These are phyloP conservation scores for Agriotes lineatus DNA, from an alignment of 2,888 invertebrate species.

Conservation along the genomic window DNA sequence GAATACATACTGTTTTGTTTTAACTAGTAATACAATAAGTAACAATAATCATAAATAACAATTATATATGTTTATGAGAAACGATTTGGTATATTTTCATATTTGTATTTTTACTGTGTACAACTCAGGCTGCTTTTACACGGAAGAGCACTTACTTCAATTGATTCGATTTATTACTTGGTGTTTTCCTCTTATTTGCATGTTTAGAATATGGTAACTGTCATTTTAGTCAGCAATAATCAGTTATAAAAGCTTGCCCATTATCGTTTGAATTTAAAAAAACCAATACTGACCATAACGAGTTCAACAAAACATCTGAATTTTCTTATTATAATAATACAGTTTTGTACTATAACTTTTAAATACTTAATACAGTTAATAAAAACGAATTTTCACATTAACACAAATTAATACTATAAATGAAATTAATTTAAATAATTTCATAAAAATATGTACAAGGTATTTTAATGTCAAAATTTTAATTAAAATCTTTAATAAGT, in stretches of 20 bases:
- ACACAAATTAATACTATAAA: constrained; percentile 29
- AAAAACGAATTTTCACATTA: constrained; percentile 10
- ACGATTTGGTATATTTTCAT: constrained; percentile 37
- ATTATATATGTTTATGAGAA: constrained; percentile 32
- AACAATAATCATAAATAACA: constrained; percentile 43
- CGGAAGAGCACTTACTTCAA: constrained; percentile 9
- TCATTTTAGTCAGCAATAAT: not conserved
- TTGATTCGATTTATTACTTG: constrained; percentile 11
- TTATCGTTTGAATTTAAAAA: constrained; percentile 4
- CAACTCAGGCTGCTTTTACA: not conserved
- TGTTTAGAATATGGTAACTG: constrained; percentile 38
- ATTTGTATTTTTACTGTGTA: constrained; percentile 19
- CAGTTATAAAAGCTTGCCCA: constrained; percentile 9
- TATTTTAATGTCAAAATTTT: not conserved
- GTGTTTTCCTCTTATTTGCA: constrained; percentile 24
- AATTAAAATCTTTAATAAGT: not conserved
- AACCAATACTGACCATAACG: constrained; percentile 40
- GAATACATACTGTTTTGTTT: constrained; percentile 35
- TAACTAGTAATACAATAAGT: constrained; percentile 40
- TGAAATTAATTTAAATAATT: constrained; percentile 19
- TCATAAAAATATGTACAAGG: constrained; percentile 9
- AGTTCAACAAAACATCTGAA: constrained; percentile 25
- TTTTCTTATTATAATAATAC: constrained; percentile 36
- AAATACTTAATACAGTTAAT: constrained; percentile 35
- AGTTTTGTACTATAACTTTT: constrained; percentile 42